These are phyloP conservation scores for Octomys mimax DNA, from an alignment of 2,797 vertebrate species.

Conservation along the genomic window DNA sequence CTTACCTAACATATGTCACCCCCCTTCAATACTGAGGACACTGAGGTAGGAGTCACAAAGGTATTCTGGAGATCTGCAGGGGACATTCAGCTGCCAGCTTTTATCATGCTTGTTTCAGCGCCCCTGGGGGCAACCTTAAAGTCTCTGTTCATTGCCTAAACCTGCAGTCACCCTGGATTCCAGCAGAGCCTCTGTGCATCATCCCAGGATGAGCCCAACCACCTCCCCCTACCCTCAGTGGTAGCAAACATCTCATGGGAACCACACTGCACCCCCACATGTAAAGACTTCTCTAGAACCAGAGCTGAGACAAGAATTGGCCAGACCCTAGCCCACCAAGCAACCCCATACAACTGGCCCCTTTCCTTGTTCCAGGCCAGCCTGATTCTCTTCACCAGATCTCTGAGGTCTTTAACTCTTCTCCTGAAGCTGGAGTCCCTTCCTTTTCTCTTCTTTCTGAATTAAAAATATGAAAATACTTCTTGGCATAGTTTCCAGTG, in stretches of 20 bases:
- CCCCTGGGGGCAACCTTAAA: not conserved
- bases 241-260: not conserved
- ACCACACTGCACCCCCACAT: not conserved
- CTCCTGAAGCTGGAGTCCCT: not conserved
- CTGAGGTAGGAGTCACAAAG: not conserved
- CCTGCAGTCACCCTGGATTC: not conserved
- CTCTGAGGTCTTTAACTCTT: not conserved
- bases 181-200: not conserved
- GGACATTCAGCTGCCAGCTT: not conserved
- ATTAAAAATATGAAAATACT: not conserved
- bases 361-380: not conserved
- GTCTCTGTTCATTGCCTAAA: not conserved
- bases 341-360: not conserved
- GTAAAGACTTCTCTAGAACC: not conserved
- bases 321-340: not conserved
- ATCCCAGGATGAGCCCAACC: not conserved
- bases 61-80: not conserved
- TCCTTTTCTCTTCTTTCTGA: not conserved
- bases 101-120: not conserved
- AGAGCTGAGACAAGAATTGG: not conserved
- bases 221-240: not conserved
- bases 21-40: not conserved
- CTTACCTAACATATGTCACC: not conserved
- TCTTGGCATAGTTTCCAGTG: not conserved
- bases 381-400: not conserved